These are phyloP conservation scores for Phymastichus coffea DNA, from an alignment of 1,140 invertebrate species.

Conservation along the genomic window DNA sequence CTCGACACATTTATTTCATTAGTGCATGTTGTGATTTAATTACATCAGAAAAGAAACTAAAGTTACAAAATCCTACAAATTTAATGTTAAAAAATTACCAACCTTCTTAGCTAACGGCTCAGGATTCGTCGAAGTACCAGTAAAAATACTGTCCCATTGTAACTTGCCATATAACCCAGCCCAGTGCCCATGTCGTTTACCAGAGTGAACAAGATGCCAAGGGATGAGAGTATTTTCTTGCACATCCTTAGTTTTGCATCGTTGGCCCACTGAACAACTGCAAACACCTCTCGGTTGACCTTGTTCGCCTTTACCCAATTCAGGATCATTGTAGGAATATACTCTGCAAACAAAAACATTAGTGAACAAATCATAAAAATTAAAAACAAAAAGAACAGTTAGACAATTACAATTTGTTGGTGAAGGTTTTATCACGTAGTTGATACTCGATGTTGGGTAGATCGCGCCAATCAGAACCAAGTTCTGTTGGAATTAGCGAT, in stretches of 20 bases:
- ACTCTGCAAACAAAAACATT: constrained; percentile 33
- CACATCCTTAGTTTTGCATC: constrained; percentile 70
- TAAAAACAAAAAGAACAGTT: not conserved
- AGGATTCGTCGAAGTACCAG: constrained; percentile 84
- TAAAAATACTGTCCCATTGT: constrained; percentile 83
- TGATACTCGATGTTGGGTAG: constrained; percentile 74
- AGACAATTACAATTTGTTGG: constrained; percentile 63
- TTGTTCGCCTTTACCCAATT: constrained; percentile 61
- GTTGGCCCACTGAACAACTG: constrained; percentile 64
- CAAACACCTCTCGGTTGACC: constrained; percentile 78
- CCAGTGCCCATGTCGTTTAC: constrained; percentile 85
- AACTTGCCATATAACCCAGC: constrained; percentile 70
- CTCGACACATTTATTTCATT: too few species aligned
- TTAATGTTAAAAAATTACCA: constrained; percentile 57
- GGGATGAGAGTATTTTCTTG: constrained; percentile 85
- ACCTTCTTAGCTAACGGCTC: constrained; percentile 88
- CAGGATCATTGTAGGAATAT: constrained; percentile 72
- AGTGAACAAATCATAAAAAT: not conserved
- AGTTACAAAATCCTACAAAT: too few species aligned
- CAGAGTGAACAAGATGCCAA: constrained; percentile 90
- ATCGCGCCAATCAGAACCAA: constrained; percentile 85
- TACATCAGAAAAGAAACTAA: too few species aligned
- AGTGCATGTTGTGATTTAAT: too few species aligned
- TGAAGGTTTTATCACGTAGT: constrained; percentile 69
- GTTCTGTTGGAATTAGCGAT: constrained; percentile 70